Evolutionary conservation across 1,140 invertebrate genomes (phyloP).

Genomic region (Manduca sexta): DNA sequence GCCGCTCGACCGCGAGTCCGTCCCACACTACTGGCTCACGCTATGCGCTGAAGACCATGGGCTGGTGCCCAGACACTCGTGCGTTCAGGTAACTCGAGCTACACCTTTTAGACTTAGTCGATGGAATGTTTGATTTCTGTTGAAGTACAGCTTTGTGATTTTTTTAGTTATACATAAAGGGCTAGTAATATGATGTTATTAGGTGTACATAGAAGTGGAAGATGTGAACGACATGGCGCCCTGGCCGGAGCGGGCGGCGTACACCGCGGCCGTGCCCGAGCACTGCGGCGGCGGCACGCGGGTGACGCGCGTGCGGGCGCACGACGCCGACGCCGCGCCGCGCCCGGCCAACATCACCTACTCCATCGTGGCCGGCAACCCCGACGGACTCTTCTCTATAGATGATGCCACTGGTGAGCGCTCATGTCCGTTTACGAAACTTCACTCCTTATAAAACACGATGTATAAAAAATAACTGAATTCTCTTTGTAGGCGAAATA

Average conservation of each 20-base stretch:
- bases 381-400: conserved; percentile 92
- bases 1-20: conserved; percentile 91
- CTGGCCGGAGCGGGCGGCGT: conserved; percentile 88
- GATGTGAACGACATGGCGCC: conserved; percentile 97
- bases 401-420: conserved; percentile 84
- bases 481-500: conserved; percentile 78
- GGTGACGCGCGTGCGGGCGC: conserved; percentile 85
- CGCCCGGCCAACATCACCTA: conserved; percentile 84
- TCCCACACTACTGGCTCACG: conserved; percentile 93
- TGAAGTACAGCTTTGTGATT: too few relatives aligned
- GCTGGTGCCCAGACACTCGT: conserved; percentile 87
- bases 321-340: conserved; percentile 83
- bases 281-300: conserved; percentile 84
- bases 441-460: too few relatives aligned
- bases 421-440: not conserved
- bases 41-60: conserved; percentile 93
- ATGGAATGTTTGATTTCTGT: too few relatives aligned
- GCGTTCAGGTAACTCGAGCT: conserved; percentile 80
- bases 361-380: conserved; percentile 91
- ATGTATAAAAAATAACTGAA: too few relatives aligned
- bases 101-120: too few relatives aligned
- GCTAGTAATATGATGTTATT: too few relatives aligned
- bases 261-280: conserved; percentile 88
- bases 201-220: conserved; percentile 92
- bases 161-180: too few relatives aligned